phyloP scores from a whole-genome alignment of 2,888 invertebrate genomes.

The Aethes cnicana region DNA sequence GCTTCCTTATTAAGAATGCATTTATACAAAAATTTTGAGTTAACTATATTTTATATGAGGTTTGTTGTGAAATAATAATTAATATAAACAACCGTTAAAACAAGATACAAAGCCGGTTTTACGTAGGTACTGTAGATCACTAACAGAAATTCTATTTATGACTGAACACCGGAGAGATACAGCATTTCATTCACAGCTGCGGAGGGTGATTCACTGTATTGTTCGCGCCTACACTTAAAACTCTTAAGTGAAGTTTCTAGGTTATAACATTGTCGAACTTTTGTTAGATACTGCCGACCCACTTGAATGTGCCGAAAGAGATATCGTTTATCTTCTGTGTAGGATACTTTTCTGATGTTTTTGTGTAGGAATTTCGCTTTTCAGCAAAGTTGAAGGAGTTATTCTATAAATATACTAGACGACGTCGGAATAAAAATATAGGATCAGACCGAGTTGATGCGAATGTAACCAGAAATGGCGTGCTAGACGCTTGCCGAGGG shows the following conservation, averaged over 20 bases:
- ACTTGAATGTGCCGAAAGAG: constrained; percentile 51
- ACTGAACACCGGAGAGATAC: constrained; percentile 65
- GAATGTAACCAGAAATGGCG: constrained; percentile 51
- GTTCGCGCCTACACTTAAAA: constrained; percentile 58
- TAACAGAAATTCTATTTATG: constrained; percentile 56
- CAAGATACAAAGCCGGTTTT: constrained; percentile 45
- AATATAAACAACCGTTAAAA: constrained; percentile 35
- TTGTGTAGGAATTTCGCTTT: constrained; percentile 34
- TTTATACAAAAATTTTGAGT: constrained; percentile 21
- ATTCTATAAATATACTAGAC: constrained; percentile 4
- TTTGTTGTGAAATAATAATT: neutral
- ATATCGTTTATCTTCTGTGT: constrained; percentile 49
- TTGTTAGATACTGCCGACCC: constrained; percentile 43
- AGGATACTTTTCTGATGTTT: constrained; percentile 34
- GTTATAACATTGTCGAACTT: constrained; percentile 47
- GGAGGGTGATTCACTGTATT: constrained; percentile 71
- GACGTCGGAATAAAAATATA: constrained; percentile 32
- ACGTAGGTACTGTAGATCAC: constrained; percentile 34
- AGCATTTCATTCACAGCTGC: constrained; percentile 63
- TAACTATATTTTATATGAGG: constrained; percentile 1
- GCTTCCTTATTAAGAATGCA: constrained; percentile 58
- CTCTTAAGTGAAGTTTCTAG: constrained; percentile 37
- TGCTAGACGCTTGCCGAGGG: constrained; percentile 42
- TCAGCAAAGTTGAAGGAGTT: neutral
- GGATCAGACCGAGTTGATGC: constrained; percentile 46